A percentile compares a stretch with the other conserved stretches of the same genome.
These are phyloP conservation scores for Drosophila atripex DNA, from an alignment of 2,888 invertebrate species.

Conservation along the genomic window DNA sequence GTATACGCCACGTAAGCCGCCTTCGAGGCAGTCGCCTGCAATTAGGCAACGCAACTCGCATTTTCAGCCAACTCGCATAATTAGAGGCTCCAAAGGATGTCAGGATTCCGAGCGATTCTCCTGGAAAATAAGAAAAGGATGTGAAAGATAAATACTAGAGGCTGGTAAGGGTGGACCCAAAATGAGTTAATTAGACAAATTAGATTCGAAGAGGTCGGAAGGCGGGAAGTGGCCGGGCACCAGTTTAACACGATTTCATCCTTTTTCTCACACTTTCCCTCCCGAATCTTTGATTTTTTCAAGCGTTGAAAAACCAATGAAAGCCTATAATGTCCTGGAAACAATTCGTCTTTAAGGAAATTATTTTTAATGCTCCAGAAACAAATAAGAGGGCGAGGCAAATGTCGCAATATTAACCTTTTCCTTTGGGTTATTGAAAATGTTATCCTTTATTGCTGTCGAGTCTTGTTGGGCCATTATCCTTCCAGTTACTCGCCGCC, in stretches of 20 bases:
- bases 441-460: constrained; percentile 39
- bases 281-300: neutral
- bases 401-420: constrained; percentile 19
- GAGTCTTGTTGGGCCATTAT: constrained; percentile 32
- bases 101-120: constrained; percentile 3
- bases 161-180: neutral
- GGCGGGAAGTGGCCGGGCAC: neutral
- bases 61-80: constrained; percentile 29
- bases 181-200: constrained; percentile 50
- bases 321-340: neutral
- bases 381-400: neutral
- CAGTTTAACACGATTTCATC: neutral
- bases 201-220: constrained; percentile 4
- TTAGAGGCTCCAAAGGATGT: constrained; percentile 12
- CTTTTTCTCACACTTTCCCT: neutral
- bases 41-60: constrained; percentile 18
- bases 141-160: neutral
- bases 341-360: constrained; percentile 4
- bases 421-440: constrained; percentile 30
- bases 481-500: constrained; percentile 11
- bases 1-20: constrained; percentile 35
- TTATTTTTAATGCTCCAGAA: constrained; percentile 12
- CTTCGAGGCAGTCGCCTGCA: constrained; percentile 19
- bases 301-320: neutral
- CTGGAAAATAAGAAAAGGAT: neutral